Conservation (phyloP, 2,113 vertebrate genomes). For the Chrysemys picta region DNA sequence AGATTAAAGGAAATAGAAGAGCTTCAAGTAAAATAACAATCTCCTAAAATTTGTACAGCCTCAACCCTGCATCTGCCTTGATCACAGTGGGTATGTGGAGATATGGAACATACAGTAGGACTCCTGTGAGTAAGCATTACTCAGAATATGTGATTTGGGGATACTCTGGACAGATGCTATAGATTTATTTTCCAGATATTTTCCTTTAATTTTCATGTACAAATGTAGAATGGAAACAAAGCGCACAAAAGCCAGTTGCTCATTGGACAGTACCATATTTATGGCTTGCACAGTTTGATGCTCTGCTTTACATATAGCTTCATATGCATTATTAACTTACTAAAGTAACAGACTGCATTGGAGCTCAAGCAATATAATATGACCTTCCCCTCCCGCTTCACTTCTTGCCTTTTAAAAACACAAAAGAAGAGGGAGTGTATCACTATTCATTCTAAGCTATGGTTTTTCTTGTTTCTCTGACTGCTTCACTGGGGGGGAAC, state of each 20-base stretch:
- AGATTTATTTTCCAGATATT: background rate
- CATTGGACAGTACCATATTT: background rate
- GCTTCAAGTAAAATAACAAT: background rate
- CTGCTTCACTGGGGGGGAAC: background rate
- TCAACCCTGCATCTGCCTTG: background rate
- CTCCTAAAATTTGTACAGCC: background rate
- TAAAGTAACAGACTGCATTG: background rate
- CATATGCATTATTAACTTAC: accelerated
- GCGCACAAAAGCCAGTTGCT: background rate
- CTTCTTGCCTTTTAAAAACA: background rate
- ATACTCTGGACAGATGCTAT: background rate
- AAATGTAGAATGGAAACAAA: background rate
- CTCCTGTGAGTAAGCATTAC: background rate
- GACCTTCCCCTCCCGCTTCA: background rate
- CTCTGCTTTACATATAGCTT: background rate
- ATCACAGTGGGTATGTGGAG: background rate
- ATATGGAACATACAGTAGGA: background rate
- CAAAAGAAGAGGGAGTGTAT: background rate
- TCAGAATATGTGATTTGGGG: background rate
- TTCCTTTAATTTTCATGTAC: background rate
- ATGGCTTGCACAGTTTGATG: background rate
- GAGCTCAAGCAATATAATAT: background rate
- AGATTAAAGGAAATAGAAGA: background rate
- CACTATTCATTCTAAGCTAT: background rate
- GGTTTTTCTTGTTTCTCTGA: background rate